phyloP scores from a whole-genome alignment of 2,113 vertebrate genomes.

The Acrocephalus arundinaceus region DNA sequence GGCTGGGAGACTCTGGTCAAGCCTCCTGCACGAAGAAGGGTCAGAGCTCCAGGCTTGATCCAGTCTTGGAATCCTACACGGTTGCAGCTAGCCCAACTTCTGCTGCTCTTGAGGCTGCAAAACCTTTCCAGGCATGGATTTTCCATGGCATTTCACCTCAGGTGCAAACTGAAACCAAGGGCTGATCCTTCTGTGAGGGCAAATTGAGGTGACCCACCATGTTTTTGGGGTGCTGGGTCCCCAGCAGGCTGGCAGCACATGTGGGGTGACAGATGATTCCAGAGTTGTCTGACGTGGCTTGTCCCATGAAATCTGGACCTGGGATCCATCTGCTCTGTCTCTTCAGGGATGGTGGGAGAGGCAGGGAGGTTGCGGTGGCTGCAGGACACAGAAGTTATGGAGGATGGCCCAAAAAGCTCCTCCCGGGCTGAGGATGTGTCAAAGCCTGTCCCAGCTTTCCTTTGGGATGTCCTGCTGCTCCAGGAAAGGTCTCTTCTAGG shows the following conservation, averaged over 20 bases:
- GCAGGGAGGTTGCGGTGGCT: neutral
- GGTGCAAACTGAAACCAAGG: neutral
- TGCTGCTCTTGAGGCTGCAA: neutral
- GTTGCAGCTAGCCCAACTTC: neutral
- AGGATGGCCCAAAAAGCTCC: fast-evolving
- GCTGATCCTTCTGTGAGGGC: neutral
- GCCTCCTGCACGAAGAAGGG: neutral
- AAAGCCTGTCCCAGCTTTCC: neutral
- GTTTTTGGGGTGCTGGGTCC: neutral
- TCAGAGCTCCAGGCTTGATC: neutral
- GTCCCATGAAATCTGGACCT: neutral
- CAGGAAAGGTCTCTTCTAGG: neutral
- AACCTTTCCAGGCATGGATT: neutral
- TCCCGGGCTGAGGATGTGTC: neutral
- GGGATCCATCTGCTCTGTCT: neutral
- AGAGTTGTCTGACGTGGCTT: fast-evolving
- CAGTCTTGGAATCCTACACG: neutral
- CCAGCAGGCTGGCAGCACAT: fast-evolving
- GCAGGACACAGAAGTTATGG: neutral
- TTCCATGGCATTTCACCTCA: fast-evolving
- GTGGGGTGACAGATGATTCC: neutral
- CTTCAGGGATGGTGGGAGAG: neutral
- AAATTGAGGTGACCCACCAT: neutral
- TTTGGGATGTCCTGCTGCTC: neutral
- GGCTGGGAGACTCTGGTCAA: neutral